A percentile compares a stretch with the other conserved stretches of the same genome.
Evolutionary conservation across 2,113 vertebrate species (phyloP).

Genomic region (Siphamia tubifer): DNA sequence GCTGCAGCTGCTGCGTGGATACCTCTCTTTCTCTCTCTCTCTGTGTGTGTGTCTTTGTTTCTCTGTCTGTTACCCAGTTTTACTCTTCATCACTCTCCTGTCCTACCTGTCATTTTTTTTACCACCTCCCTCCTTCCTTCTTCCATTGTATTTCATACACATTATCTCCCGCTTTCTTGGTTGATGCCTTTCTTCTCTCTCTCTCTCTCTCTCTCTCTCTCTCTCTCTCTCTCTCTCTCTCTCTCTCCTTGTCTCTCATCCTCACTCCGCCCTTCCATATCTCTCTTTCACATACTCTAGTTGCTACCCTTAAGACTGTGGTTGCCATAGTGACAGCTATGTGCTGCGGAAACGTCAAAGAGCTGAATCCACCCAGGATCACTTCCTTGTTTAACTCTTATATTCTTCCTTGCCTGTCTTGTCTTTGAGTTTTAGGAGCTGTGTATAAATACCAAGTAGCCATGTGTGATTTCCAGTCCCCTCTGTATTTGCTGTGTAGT

Average conservation of each 20-base stretch:
- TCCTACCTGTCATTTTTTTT: not conserved
- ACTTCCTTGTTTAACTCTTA: constrained; percentile 71
- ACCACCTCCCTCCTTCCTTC: no score
- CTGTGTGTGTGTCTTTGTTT: constrained; percentile 15
- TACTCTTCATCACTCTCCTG: no score
- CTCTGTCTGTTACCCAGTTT: not conserved
- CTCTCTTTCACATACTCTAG: constrained; percentile 51
- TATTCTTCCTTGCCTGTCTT: constrained; percentile 24
- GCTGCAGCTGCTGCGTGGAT: constrained; percentile 48
- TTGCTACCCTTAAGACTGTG: constrained; percentile 75
- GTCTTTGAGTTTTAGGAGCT: constrained; percentile 9
- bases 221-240: constrained; percentile 40
- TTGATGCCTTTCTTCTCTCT: constrained; percentile 27
- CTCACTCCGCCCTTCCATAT: constrained; percentile 48
- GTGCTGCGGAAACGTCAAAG: constrained; percentile 78
- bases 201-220: no score
- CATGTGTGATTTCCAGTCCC: constrained; percentile 5
- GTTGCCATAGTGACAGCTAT: constrained; percentile 82
- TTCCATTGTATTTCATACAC: constrained; percentile 30
- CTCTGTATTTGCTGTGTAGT: not conserved
- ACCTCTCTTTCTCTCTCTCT: constrained; percentile 17
- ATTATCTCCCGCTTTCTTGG: constrained; percentile 35
- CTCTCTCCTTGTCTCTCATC: constrained; percentile 46
- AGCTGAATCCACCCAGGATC: constrained; percentile 65
- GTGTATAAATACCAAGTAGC: not conserved